Conservation (phyloP, 30 jellyfish, hydroid and myxozoan species). For the Sanderia malayensis region DNA sequence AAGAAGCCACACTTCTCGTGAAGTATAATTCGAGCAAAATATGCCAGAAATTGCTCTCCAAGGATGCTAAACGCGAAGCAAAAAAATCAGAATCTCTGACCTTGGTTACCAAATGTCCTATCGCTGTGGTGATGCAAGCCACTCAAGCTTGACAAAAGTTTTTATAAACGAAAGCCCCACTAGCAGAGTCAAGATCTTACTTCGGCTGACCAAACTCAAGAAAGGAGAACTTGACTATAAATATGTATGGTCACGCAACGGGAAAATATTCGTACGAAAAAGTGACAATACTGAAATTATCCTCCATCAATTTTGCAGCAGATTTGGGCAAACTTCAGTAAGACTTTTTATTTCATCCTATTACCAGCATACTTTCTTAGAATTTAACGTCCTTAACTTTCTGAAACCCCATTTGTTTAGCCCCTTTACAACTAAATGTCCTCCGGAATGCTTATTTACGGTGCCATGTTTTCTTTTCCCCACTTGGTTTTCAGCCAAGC, state of each 20-base stretch:
- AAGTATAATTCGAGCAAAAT: neutral
- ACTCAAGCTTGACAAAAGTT: neutral
- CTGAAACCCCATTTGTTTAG: too few species aligned
- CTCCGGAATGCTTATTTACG: too few species aligned
- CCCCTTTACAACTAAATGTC: too few species aligned
- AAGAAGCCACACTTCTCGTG: neutral
- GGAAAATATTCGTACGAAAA: neutral
- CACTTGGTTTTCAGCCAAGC: too few species aligned
- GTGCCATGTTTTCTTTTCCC: too few species aligned
- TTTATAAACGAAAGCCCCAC: neutral
- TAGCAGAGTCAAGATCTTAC: neutral
- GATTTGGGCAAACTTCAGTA: neutral
- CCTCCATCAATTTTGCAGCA: neutral
- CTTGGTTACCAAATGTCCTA: neutral
- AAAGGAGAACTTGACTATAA: neutral
- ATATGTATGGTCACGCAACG: neutral
- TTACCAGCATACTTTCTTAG: neutral
- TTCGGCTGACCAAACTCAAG: neutral
- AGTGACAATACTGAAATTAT: neutral
- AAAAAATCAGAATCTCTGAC: neutral
- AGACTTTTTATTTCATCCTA: neutral
- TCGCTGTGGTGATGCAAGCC: neutral
- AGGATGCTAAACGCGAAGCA: neutral
- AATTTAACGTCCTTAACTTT: neutral
- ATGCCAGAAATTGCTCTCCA: neutral